phyloP scores from a whole-genome alignment of 2,888 invertebrate genomes.

The Pristionchus exspectatus region DNA sequence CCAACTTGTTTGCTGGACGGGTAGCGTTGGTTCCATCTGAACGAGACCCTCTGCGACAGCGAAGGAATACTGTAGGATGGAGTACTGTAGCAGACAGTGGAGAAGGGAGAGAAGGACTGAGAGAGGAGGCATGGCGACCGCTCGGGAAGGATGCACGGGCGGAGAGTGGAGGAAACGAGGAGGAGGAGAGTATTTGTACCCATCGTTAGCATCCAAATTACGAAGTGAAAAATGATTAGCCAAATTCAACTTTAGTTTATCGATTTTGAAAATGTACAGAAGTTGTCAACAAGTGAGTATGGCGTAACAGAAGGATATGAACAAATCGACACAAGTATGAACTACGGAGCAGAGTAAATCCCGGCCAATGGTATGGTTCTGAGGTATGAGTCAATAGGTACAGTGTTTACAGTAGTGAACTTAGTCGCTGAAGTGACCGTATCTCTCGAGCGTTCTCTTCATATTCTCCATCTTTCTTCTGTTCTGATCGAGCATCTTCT shows the following conservation, averaged over 20 bases:
- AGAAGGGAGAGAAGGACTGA: not conserved
- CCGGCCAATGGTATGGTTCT: not conserved
- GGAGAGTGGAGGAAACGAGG: not conserved
- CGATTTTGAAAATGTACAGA: not conserved
- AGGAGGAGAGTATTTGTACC: not conserved
- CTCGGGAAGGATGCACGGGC: not conserved
- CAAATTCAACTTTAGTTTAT: not conserved
- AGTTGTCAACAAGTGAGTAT: too few species aligned
- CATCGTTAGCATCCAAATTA: not conserved
- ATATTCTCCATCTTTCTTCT: not conserved
- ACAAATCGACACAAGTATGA: not conserved
- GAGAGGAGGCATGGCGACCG: constrained; percentile 3
- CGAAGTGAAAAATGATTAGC: not conserved
- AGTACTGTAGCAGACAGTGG: not conserved
- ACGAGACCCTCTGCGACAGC: not conserved
- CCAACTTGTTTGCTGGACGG: not conserved
- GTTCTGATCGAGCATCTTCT: not conserved
- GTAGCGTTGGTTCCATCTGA: not conserved
- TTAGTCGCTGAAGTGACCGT: constrained; percentile 32
- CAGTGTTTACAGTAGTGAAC: not conserved
- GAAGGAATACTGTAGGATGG: not conserved
- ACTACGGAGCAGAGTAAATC: not conserved
- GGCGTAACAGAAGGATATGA: not conserved
- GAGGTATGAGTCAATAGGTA: not conserved
- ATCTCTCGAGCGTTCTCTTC: constrained; percentile 15